Evolutionary conservation across 2,113 vertebrate species (phyloP).

Genomic region (Mystacornis crossleyi): DNA sequence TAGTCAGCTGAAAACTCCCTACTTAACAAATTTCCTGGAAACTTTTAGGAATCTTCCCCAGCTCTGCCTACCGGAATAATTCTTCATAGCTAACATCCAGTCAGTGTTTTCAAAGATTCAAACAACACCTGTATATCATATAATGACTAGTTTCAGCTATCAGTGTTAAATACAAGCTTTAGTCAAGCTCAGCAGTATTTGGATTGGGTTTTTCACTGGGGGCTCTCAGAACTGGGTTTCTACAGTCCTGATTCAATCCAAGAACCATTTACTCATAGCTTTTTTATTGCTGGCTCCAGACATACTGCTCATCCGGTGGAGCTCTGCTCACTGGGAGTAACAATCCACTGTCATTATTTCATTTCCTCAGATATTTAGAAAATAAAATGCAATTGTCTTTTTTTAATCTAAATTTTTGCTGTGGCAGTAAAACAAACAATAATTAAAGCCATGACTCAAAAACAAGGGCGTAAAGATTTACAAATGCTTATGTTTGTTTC

Average conservation of each 20-base stretch:
- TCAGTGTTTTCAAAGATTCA: neutral
- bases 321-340: neutral
- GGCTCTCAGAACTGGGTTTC: neutral
- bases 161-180: neutral
- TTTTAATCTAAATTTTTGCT: conserved; percentile 36
- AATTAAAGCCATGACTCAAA: conserved; percentile 38
- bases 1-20: neutral
- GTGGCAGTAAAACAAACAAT: conserved; percentile 19
- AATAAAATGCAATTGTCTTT: conserved; percentile 35
- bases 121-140: neutral
- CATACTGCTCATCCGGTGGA: neutral
- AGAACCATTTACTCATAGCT: neutral
- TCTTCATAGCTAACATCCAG: neutral
- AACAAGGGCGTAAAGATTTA: neutral
- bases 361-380: conserved; percentile 28
- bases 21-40: neutral
- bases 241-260: neutral
- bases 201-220: neutral
- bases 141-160: neutral
- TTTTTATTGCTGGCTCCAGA: conserved; percentile 8
- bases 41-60: neutral
- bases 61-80: neutral
- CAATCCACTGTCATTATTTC: conserved; percentile 22
- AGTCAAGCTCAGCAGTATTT: neutral
- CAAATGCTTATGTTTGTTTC: neutral